phyloP scores from a whole-genome alignment of 2,113 vertebrate species.

The Callipepla squamata region DNA sequence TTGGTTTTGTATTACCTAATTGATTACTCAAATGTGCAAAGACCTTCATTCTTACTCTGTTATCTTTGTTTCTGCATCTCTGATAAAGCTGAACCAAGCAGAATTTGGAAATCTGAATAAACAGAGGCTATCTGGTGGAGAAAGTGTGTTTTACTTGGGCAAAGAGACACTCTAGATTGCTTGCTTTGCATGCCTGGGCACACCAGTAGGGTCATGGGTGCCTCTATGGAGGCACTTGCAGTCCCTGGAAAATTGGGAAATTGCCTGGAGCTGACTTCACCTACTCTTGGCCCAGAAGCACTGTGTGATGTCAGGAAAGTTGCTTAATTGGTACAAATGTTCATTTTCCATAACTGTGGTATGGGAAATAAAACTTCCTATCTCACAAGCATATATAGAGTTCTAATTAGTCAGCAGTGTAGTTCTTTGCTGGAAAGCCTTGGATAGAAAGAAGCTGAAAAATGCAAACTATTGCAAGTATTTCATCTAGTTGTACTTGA shows the following conservation, averaged over 20 bases:
- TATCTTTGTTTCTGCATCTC: background rate
- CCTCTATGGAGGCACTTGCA: background rate
- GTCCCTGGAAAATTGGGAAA: background rate
- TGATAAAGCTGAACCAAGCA: background rate
- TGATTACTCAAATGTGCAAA: background rate
- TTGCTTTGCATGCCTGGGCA: background rate
- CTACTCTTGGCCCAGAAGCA: background rate
- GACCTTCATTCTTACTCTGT: background rate
- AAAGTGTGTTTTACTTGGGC: background rate
- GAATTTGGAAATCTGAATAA: background rate
- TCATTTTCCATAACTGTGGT: background rate
- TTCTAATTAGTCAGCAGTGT: background rate
- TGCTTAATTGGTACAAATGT: background rate
- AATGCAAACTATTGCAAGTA: constrained; percentile 14
- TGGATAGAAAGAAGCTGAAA: background rate
- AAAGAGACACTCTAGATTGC: background rate
- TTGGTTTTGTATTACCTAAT: background rate
- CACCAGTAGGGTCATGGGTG: background rate
- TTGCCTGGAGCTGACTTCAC: background rate
- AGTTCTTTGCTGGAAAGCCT: background rate
- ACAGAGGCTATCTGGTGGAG: background rate
- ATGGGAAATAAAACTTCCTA: background rate
- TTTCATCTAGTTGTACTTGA: constrained; percentile 8
- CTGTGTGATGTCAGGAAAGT: background rate
- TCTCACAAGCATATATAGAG: background rate